Evolutionary conservation across 2,113 vertebrate species (phyloP).

Genomic region (Macheiramphus alcinus): DNA sequence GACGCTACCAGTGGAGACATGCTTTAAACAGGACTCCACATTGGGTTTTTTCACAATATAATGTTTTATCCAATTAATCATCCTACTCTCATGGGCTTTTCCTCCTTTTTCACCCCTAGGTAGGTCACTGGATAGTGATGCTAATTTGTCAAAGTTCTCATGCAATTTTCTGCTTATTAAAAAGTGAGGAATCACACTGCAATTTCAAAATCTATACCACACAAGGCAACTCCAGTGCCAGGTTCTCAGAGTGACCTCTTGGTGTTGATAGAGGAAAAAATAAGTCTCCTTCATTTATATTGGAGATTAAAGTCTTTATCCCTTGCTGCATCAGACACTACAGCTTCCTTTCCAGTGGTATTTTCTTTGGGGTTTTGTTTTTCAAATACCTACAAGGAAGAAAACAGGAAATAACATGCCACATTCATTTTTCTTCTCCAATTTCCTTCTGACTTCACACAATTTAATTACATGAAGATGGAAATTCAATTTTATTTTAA

Average conservation of each 20-base stretch:
- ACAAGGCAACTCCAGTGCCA: background rate
- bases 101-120: background rate
- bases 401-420: background rate
- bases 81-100: background rate
- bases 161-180: constrained; percentile 31
- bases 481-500: constrained; percentile 4
- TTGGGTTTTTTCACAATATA: background rate
- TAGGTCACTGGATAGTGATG: constrained; percentile 1
- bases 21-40: background rate
- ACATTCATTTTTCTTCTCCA: background rate
- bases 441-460: background rate
- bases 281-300: background rate
- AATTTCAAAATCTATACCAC: constrained; percentile 4
- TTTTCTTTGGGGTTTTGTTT: background rate
- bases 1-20: background rate
- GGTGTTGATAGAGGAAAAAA: background rate
- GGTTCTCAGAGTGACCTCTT: background rate
- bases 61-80: background rate
- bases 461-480: constrained; percentile 22
- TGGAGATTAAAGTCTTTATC: background rate
- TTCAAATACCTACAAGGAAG: background rate
- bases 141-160: constrained; percentile 31
- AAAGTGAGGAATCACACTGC: background rate
- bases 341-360: background rate
- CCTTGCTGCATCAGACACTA: background rate